phyloP scores from a whole-genome alignment of 1,140 invertebrate genomes.

The Ceratosolen fusciceps region DNA sequence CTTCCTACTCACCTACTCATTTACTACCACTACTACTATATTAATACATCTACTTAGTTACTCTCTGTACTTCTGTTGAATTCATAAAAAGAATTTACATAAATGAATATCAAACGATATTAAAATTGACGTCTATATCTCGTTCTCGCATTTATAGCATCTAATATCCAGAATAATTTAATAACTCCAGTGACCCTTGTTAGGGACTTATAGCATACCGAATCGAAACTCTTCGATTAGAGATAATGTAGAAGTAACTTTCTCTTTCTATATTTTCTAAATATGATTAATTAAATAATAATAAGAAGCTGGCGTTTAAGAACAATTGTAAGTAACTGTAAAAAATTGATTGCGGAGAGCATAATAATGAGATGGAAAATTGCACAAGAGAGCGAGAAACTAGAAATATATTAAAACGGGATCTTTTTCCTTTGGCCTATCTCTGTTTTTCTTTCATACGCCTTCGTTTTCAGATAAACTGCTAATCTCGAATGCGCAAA shows the following conservation, averaged over 20 bases:
- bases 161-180: conserved; percentile 23
- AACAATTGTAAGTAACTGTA: conserved; percentile 39
- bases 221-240: too few species aligned
- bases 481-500: neutral
- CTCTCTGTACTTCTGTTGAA: neutral
- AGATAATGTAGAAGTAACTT: neutral
- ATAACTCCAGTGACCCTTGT: conserved; percentile 25
- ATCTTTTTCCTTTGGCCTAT: neutral
- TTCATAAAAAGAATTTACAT: conserved; percentile 43
- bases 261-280: neutral
- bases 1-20: conserved; percentile 13
- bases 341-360: conserved; percentile 30
- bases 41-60: neutral
- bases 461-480: conserved; percentile 29
- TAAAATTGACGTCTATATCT: conserved; percentile 19
- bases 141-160: neutral
- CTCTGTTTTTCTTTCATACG: neutral
- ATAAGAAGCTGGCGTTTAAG: neutral
- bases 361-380: conserved; percentile 40
- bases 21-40: conserved; percentile 28
- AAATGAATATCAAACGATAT: conserved; percentile 45
- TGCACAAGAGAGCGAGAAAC: neutral
- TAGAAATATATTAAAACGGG: conserved; percentile 1
- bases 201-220: neutral
- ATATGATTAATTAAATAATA: conserved; percentile 26